These are phyloP conservation scores for Pentalonia nigronervosa DNA, from an alignment of 1,140 invertebrate species.

Conservation along the genomic window DNA sequence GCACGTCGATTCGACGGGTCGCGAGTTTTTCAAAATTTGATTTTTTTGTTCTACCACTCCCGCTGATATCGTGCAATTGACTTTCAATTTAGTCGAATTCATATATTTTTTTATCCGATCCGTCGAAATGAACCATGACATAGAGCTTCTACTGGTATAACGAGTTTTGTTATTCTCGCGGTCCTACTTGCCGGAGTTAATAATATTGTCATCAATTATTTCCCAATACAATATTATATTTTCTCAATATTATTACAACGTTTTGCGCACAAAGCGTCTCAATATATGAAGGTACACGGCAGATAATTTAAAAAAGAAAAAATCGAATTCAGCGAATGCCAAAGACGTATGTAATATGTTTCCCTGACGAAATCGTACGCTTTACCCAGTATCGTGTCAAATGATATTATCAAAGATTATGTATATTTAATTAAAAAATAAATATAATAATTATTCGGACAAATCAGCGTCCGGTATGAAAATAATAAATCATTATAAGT, in stretches of 20 bases:
- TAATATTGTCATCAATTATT: background rate
- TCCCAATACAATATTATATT: background rate
- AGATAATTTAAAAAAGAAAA: background rate
- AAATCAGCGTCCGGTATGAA: no score
- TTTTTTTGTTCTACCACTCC: background rate
- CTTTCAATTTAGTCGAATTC: background rate
- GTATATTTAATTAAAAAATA: background rate
- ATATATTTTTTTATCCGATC: background rate
- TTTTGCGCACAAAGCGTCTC: background rate
- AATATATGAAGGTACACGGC: background rate
- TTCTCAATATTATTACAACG: background rate
- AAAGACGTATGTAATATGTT: background rate
- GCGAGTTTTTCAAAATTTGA: background rate
- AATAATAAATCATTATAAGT: no score
- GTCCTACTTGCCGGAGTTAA: background rate
- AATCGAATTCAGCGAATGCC: background rate
- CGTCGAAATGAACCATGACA: background rate
- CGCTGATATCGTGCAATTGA: background rate
- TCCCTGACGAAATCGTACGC: background rate
- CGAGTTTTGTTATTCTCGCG: no score
- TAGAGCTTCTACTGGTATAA: no score
- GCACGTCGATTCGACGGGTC: background rate
- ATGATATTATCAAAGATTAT: background rate
- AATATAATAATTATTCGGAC: background rate
- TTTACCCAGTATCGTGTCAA: background rate